Percentiles rank a stretch among this genome's conserved stretches.
These are phyloP conservation scores for Cyrtonyx montezumae DNA, from an alignment of 2,113 vertebrate genomes.

Conservation along the genomic window DNA sequence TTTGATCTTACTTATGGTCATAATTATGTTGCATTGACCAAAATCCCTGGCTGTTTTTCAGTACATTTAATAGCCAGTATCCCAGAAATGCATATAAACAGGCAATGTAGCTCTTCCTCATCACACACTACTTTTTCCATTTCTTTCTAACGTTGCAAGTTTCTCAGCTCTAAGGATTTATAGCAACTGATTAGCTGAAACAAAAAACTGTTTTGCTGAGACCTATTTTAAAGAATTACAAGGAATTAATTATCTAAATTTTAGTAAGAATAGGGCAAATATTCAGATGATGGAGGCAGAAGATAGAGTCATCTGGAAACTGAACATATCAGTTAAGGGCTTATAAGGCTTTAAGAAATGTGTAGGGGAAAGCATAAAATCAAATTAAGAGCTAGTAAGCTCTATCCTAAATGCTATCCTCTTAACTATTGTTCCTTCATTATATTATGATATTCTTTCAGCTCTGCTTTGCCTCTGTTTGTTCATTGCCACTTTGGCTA, in stretches of 20 bases:
- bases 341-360: neutral
- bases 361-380: neutral
- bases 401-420: neutral
- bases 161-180: neutral
- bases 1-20: neutral
- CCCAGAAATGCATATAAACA: neutral
- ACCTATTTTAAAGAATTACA: neutral
- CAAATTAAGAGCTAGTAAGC: neutral
- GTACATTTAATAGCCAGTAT: neutral
- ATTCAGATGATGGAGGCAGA: neutral
- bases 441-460: neutral
- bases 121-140: neutral
- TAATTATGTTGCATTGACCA: neutral
- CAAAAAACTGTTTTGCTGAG: neutral
- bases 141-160: neutral
- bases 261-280: neutral
- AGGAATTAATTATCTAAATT: neutral
- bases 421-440: neutral
- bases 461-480: neutral
- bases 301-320: neutral
- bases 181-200: neutral
- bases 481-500: neutral
- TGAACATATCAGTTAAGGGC: neutral
- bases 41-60: neutral
- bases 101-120: fast-evolving